Evolutionary conservation across 2,888 invertebrate genomes (phyloP), one percentile per base, ranked within the genome.

Genomic region (Lasioglossum zephyrum): DNA sequence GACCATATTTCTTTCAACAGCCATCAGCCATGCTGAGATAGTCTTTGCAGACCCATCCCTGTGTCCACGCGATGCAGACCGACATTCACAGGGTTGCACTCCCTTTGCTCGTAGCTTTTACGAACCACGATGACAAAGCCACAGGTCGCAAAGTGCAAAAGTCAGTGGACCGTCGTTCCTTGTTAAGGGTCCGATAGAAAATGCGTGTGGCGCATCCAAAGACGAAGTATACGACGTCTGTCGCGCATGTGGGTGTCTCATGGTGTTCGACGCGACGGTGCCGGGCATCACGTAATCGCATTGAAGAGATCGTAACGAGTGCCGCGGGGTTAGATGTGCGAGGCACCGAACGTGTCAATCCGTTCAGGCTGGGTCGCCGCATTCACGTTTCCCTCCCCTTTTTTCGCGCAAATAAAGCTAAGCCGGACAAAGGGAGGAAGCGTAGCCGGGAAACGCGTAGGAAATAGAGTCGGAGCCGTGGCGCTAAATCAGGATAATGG

Each of bases 401-500:
- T 86, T 86, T 80, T 41, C 72, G 73, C 81, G 86, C 87, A 79
- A 87, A 87, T 87, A 87, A 87, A 87, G 87, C 87, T 81, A 80
- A 82, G 82, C 86, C 78, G 87, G 83, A 87, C 87, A 87, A 87
- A 87, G 83, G 83, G 76, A 31, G 60, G 73, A 39, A 49, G 36
- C 73, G 73, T 53, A 75, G 79, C 72, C 49, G 77, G 53, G 82
- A 66, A 22, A 41, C 82, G 83, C 85, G 87, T 78, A 87, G 82
- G 82, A 84, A 89, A 87, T 84, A 92, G 90, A 90, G 82, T 91
- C 88, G 91, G 89, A 89, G 88, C 84, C 85, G 87, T 88, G 87
- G 85, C 89, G 91, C 90, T 92, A 93, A 94, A 94, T 94, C 94
- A 93, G 93, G 92, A 94, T 94, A 94, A 94, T 94, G 92, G 93